A percentile compares a stretch with the other conserved stretches of the same genome.
phyloP scores from a whole-genome alignment of 2,113 vertebrate species.

The Perccottus glenii region DNA sequence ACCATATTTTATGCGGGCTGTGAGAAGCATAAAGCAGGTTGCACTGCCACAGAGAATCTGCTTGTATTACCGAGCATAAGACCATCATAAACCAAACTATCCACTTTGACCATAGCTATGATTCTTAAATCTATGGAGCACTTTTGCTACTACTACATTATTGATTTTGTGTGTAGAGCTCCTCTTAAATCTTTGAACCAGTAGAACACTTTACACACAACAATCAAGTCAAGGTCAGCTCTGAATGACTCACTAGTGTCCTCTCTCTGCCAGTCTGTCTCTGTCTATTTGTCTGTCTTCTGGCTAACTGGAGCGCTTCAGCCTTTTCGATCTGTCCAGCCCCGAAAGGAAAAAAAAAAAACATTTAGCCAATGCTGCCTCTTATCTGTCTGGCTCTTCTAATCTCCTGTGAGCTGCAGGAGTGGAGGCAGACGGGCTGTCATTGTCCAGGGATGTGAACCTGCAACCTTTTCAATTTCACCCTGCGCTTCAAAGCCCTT shows the following conservation, averaged over 20 bases:
- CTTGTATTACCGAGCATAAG: slow-evolving; percentile 2
- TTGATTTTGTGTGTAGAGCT: slow-evolving; percentile 55
- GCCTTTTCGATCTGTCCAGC: slow-evolving; percentile 64
- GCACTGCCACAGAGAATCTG: slow-evolving; percentile 35
- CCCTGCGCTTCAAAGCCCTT: slow-evolving; percentile 77
- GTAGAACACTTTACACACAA: slow-evolving; percentile 54
- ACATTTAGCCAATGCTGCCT: slow-evolving; percentile 70
- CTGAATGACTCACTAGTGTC: slow-evolving; percentile 67
- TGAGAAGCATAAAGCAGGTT: slow-evolving; percentile 44
- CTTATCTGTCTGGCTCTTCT: slow-evolving; percentile 79
- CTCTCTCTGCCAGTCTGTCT: slow-evolving; percentile 51
- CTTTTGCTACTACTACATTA: slow-evolving; percentile 50
- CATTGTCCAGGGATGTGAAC: slow-evolving; percentile 83
- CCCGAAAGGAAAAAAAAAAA: slow-evolving; percentile 47
- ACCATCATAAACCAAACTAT: neutral
- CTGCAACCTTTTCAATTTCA: slow-evolving; percentile 84
- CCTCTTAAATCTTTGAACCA: slow-evolving; percentile 51
- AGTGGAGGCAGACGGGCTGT: slow-evolving; percentile 75
- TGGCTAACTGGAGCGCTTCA: slow-evolving; percentile 67
- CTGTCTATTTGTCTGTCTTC: slow-evolving; percentile 65
- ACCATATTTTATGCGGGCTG: slow-evolving; percentile 70
- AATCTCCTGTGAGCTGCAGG: slow-evolving; percentile 77
- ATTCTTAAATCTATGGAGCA: neutral
- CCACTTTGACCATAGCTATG: neutral
- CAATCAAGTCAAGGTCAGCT: slow-evolving; percentile 77